phyloP scores from a whole-genome alignment of 2,888 invertebrate species.

The Drosophila atripex region DNA sequence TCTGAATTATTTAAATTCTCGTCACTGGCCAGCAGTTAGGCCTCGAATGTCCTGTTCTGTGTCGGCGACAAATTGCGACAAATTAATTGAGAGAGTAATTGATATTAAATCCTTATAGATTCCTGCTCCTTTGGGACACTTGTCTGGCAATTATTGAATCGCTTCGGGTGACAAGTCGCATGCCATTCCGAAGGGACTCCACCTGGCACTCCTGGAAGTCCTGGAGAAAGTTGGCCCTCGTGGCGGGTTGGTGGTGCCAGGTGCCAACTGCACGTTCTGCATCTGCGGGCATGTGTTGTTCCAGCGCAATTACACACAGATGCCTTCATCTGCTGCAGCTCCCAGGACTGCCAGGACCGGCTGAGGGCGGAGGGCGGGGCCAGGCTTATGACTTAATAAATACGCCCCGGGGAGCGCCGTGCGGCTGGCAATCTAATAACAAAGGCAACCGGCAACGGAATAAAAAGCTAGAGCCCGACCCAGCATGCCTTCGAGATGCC shows the following conservation, averaged over 20 bases:
- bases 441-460: constrained; percentile 63
- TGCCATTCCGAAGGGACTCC: not conserved
- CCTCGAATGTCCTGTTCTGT: not conserved
- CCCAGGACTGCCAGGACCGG: not conserved
- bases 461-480: constrained; percentile 22
- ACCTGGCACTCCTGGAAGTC: not conserved
- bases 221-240: constrained; percentile 7
- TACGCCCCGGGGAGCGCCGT: constrained; percentile 69
- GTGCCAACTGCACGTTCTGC: constrained; percentile 62
- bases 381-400: constrained; percentile 74
- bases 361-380: constrained; percentile 21
- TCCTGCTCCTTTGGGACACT: not conserved
- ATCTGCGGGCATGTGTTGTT: constrained; percentile 18
- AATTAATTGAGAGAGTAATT: not conserved
- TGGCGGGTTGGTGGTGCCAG: constrained; percentile 21
- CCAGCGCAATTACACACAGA: constrained; percentile 8
- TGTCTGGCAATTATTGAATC: not conserved
- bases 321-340: not conserved
- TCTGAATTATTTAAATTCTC: not conserved
- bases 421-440: constrained; percentile 77
- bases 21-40: not conserved
- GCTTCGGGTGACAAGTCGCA: not conserved
- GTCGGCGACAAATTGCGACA: not conserved
- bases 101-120: not conserved
- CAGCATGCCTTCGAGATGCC: too few species aligned